Evolutionary conservation across 2,888 invertebrate genomes (phyloP).

Genomic region (Pogonocherus hispidulus): DNA sequence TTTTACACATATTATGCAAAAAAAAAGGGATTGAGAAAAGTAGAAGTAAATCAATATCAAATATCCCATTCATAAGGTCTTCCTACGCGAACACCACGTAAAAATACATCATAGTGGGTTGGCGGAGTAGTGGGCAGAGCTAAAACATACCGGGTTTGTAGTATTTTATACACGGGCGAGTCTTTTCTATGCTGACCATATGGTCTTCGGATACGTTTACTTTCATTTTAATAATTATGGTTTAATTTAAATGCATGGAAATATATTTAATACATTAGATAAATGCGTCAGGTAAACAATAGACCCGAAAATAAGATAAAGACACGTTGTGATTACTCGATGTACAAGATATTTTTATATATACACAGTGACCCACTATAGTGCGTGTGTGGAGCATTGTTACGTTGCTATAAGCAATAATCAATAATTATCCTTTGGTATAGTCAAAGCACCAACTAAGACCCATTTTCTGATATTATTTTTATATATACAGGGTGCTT

Average conservation of each 20-base stretch:
- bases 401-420: too few species aligned
- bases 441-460: too few species aligned
- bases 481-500: too few species aligned
- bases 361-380: too few species aligned
- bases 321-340: too few species aligned
- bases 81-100: slow-evolving; percentile 21
- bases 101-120: slow-evolving; percentile 39
- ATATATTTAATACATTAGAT: slow-evolving; percentile 9
- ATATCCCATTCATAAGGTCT: slow-evolving; percentile 17
- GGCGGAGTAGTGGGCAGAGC: slow-evolving; percentile 38
- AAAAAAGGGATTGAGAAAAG: neutral
- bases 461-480: too few species aligned
- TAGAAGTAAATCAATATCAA: slow-evolving; percentile 9
- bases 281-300: slow-evolving; percentile 10
- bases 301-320: too few species aligned
- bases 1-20: too few species aligned
- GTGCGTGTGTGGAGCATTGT: too few species aligned
- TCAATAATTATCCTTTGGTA: too few species aligned
- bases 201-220: slow-evolving; percentile 33
- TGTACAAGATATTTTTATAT: too few species aligned
- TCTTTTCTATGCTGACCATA: slow-evolving; percentile 32
- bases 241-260: slow-evolving; percentile 25
- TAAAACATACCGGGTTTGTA: slow-evolving; percentile 41
- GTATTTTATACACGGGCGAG: slow-evolving; percentile 40
- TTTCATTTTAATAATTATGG: slow-evolving; percentile 20